Evolutionary conservation across 2,888 invertebrate species (phyloP).

Genomic region (Metellina segmentata): DNA sequence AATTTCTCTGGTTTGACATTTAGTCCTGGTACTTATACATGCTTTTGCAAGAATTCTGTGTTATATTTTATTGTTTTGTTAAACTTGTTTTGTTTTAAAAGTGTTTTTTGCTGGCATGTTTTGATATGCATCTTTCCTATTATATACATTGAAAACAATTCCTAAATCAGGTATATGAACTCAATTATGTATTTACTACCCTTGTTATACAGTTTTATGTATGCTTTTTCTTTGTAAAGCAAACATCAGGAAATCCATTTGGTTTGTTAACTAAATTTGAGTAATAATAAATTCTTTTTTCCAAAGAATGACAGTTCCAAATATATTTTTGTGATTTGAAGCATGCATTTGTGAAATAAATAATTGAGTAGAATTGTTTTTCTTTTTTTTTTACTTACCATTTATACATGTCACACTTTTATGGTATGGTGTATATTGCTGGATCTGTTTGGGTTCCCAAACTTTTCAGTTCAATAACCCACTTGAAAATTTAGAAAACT

Average conservation of each 20-base stretch:
- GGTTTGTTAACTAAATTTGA: conserved; percentile 37
- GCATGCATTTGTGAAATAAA: conserved; percentile 58
- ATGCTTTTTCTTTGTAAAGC: not conserved
- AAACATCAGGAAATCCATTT: not conserved
- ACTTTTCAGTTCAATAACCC: no score
- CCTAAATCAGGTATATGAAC: not conserved
- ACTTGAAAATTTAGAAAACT: no score
- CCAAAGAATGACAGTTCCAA: conserved; percentile 18
- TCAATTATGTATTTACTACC: not conserved
- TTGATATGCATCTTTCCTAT: not conserved
- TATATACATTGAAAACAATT: not conserved
- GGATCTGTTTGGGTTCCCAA: no score
- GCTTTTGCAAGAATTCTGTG: no score
- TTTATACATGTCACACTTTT: no score
- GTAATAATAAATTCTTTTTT: conserved; percentile 12
- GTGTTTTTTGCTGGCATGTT: not conserved
- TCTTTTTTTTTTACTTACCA: no score
- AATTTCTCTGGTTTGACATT: not conserved
- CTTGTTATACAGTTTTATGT: not conserved
- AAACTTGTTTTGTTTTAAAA: not conserved
- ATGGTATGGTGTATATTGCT: no score
- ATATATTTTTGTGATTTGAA: conserved; percentile 56
- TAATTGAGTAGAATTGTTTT: conserved; percentile 8
- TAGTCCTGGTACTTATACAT: no score
- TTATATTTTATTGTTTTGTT: not conserved